Evolutionary conservation across 2,113 vertebrate species (phyloP).

Genomic region (Syrrhaptes paradoxus): DNA sequence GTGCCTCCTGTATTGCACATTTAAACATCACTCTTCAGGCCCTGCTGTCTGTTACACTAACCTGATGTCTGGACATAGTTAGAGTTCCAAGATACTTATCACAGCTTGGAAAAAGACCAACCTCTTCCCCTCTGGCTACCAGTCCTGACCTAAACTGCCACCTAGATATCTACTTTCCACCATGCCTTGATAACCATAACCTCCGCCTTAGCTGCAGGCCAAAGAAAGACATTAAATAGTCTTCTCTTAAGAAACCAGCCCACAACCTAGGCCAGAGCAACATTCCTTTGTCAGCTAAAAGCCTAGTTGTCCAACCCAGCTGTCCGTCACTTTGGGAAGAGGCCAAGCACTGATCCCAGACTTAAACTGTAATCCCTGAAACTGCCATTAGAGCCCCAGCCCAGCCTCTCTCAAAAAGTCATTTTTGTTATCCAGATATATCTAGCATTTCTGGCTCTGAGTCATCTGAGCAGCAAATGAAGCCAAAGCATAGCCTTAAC

Average conservation of each 20-base stretch:
- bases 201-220: neutral
- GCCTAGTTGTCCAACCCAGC: neutral
- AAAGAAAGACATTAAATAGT: neutral
- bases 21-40: neutral
- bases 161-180: neutral
- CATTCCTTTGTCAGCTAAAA: neutral
- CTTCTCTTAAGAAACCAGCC: neutral
- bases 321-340: neutral
- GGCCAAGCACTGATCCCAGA: neutral
- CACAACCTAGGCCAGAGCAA: fast-evolving
- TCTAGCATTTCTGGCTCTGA: neutral
- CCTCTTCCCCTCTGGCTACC: neutral
- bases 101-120: neutral
- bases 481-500: neutral
- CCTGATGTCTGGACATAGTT: neutral
- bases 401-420: neutral
- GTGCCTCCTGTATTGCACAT: neutral
- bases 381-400: neutral
- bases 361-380: neutral
- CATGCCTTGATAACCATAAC: neutral
- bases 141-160: neutral
- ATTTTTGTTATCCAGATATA: neutral
- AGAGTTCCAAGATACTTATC: neutral
- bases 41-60: neutral
- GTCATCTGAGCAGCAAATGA: neutral